Conservation (phyloP, 2,888 invertebrate species). For the Drosophila macrospina region DNA sequence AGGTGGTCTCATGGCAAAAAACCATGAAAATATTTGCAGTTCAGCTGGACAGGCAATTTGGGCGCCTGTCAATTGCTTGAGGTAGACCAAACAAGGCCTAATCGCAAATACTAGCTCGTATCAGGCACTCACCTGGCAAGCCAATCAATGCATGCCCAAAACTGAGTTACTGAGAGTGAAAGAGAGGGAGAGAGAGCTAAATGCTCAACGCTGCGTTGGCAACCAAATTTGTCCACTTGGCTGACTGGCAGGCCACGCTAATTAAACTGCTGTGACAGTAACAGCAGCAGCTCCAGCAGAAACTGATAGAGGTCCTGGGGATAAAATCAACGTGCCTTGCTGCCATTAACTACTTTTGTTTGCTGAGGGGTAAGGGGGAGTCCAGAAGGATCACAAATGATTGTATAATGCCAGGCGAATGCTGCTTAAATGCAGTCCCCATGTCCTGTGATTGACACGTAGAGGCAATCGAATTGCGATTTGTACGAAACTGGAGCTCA, state of each 20-base stretch:
- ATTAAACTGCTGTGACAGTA: conserved; percentile 67
- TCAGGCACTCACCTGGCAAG: conserved; percentile 36
- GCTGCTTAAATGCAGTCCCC: conserved; percentile 63
- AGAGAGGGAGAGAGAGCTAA: conserved; percentile 36
- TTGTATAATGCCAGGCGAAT: conserved; percentile 69
- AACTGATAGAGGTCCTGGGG: conserved; percentile 66
- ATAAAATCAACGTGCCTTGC: conserved; percentile 58
- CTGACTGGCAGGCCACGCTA: conserved; percentile 74
- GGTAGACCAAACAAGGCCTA: conserved; percentile 25
- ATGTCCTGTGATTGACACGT: conserved; percentile 77
- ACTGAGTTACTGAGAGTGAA: not conserved
- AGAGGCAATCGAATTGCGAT: conserved; percentile 81
- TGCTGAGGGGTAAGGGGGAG: not conserved
- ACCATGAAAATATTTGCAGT: conserved; percentile 19
- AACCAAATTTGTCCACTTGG: conserved; percentile 70
- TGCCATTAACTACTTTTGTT: conserved; percentile 60
- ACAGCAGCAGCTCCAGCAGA: conserved; percentile 22
- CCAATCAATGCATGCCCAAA: conserved; percentile 57
- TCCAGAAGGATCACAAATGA: conserved; percentile 52
- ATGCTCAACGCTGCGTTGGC: conserved; percentile 64
- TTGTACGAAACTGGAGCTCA: conserved; percentile 46
- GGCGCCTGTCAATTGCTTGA: conserved; percentile 23
- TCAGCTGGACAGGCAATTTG: conserved; percentile 24
- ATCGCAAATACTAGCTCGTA: conserved; percentile 46
- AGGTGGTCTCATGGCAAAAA: conserved; percentile 46